Conservation (phyloP, 2,797 vertebrate species). For the Erpetoichthys calabaricus region DNA sequence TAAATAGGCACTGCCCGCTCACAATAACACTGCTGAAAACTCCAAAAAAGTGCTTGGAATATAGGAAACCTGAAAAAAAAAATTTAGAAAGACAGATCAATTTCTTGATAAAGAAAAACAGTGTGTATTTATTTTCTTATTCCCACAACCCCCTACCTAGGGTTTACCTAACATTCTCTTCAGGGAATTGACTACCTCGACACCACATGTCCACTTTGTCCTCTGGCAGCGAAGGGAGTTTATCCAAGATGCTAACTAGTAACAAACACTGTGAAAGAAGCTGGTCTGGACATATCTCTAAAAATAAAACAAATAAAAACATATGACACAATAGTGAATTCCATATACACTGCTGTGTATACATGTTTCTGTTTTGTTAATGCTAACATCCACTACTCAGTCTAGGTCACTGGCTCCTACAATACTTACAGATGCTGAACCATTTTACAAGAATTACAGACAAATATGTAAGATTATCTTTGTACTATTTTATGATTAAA, state of each 20-base stretch:
- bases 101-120: too few relatives aligned
- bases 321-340: background rate
- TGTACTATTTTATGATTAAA: too few relatives aligned
- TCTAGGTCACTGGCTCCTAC: too few relatives aligned
- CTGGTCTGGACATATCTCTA: constrained; percentile 56
- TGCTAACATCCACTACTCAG: too few relatives aligned
- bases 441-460: too few relatives aligned
- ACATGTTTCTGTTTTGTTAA: too few relatives aligned
- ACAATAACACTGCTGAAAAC: constrained; percentile 56
- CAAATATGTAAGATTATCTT: too few relatives aligned
- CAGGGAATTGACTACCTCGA: constrained; percentile 43
- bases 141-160: too few relatives aligned
- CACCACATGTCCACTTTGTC: constrained; percentile 68
- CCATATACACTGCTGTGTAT: too few relatives aligned
- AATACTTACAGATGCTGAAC: too few relatives aligned
- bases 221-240: constrained; percentile 56
- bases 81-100: background rate
- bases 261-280: constrained; percentile 70
- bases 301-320: constrained; percentile 8
- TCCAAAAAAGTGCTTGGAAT: constrained; percentile 60
- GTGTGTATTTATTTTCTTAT: too few relatives aligned
- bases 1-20: constrained; percentile 64
- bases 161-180: constrained; percentile 43
- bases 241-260: constrained; percentile 57
- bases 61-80: constrained; percentile 54